phyloP scores from a whole-genome alignment of 2,888 invertebrate species.

The Anthoptus insignis region DNA sequence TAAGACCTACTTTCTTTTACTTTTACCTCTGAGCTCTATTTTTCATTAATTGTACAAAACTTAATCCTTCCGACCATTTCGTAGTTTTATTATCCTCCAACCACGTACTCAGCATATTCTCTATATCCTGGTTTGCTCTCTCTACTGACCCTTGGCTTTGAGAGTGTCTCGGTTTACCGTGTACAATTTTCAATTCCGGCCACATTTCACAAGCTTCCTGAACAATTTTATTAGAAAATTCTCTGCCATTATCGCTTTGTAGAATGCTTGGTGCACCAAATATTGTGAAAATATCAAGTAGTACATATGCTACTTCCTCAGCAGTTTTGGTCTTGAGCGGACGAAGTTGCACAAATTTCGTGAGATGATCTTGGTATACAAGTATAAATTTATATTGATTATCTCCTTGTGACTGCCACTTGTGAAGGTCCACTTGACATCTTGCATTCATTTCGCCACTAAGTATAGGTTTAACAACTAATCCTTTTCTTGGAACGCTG shows the following conservation, averaged over 20 bases:
- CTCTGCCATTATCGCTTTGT: slow-evolving; percentile 49
- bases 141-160: slow-evolving; percentile 57
- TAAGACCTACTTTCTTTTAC: too few species aligned
- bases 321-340: slow-evolving; percentile 59
- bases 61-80: slow-evolving; percentile 61
- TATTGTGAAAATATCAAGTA: slow-evolving; percentile 55
- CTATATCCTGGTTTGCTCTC: slow-evolving; percentile 56
- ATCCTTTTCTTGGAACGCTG: slow-evolving; percentile 52
- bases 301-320: slow-evolving; percentile 55
- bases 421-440: slow-evolving; percentile 64
- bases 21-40: too few species aligned
- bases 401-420: slow-evolving; percentile 60
- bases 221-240: slow-evolving; percentile 53
- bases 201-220: slow-evolving; percentile 42
- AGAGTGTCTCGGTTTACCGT: slow-evolving; percentile 57
- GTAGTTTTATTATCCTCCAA: slow-evolving; percentile 54
- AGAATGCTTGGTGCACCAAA: slow-evolving; percentile 55
- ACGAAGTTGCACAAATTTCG: slow-evolving; percentile 64
- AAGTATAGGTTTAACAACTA: slow-evolving; percentile 53
- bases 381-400: slow-evolving; percentile 60
- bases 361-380: slow-evolving; percentile 64
- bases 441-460: slow-evolving; percentile 53
- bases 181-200: slow-evolving; percentile 54
- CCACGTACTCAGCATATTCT: slow-evolving; percentile 59
- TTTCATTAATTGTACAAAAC: slow-evolving; percentile 62